Conservation (phyloP, 2,888 invertebrate species). For the Morpho helenor region DNA sequence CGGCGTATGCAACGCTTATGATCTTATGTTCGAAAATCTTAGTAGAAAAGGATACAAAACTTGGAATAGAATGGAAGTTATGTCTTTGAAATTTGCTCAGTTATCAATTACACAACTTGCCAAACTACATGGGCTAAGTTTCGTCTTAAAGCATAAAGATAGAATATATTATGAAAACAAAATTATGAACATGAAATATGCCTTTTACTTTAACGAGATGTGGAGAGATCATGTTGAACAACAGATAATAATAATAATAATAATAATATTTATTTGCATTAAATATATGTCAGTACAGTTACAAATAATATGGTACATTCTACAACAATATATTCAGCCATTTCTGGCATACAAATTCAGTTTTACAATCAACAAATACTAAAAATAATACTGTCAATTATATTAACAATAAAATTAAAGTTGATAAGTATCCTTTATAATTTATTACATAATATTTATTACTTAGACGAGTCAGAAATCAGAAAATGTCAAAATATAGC, state of each 20-base stretch:
- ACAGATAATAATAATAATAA: slow-evolving; percentile 33
- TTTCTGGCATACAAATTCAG: too few species aligned
- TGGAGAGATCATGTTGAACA: slow-evolving; percentile 32
- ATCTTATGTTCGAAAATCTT: slow-evolving; percentile 47
- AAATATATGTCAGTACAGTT: too few species aligned
- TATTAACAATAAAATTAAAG: too few species aligned
- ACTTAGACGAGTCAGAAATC: too few species aligned
- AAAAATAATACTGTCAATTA: too few species aligned
- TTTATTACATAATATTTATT: too few species aligned
- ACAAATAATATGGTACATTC: too few species aligned
- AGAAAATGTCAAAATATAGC: too few species aligned
- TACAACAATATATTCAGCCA: too few species aligned
- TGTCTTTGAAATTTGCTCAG: slow-evolving; percentile 35
- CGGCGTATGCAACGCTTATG: slow-evolving; percentile 34
- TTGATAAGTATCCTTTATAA: too few species aligned
- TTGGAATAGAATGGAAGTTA: slow-evolving; percentile 28
- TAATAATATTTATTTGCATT: too few species aligned
- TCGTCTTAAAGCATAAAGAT: slow-evolving; percentile 30
- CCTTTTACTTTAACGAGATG: slow-evolving; percentile 29
- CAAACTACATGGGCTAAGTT: slow-evolving; percentile 37
- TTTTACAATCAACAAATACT: too few species aligned
- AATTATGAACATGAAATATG: slow-evolving; percentile 31
- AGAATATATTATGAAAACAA: slow-evolving; percentile 30
- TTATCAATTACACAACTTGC: slow-evolving; percentile 34
- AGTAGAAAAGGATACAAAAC: slow-evolving; percentile 37